Base-by-base conservation (phyloP, 2,113 vertebrate genomes). In the Xiphophorus maculatus region DNA sequence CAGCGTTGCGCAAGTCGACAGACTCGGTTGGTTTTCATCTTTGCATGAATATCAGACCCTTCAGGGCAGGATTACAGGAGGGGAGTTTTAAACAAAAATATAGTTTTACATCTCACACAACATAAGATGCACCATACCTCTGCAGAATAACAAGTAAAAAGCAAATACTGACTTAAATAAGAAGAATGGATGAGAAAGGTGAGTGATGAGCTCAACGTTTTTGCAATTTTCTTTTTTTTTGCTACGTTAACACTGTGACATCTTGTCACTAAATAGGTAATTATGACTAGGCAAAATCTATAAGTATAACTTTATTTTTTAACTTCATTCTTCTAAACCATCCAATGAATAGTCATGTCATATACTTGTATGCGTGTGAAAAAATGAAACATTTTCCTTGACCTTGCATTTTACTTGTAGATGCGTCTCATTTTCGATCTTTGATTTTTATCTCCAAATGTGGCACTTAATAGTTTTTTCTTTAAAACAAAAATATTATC, bases 31-130 rank as follows among this genome's bases (percentile, higher is more conserved):
- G 79, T 80, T 73, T 88, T 88, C 79, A 91, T 85, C 86, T 88
- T 86, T 87, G 76, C 81, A 65, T 87, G 83, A 87, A 84, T 90
- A 88, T 88, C 84, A 90, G 86, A 75, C 63, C 87, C 92, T 93
- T 80, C 68, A 65, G 90, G 90, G 84, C 79, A 82, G 78, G 85
- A 90, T 89, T 89, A 90, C 88, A 33, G 58, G 13, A 54, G 83
- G 74, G 73, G 74, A 71, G 79, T 81, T 91, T 86, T 80, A 11
- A 29, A 32, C 69, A 72, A 58, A 76, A 73, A 88, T 81, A 68
- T 74, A 78, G 75, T 89, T 90, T 88, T 91, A 74, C 88, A 88
- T 90, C 86, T 84, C 85, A 91, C 90, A 84, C 88, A 89, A 86
- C 80, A 82, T 73, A 74, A 77, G 74, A 51, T 76, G 81, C 37